These are phyloP conservation scores for Tragelaphus eurycerus DNA, from an alignment of 2,797 vertebrate genomes.

Conservation along the genomic window DNA sequence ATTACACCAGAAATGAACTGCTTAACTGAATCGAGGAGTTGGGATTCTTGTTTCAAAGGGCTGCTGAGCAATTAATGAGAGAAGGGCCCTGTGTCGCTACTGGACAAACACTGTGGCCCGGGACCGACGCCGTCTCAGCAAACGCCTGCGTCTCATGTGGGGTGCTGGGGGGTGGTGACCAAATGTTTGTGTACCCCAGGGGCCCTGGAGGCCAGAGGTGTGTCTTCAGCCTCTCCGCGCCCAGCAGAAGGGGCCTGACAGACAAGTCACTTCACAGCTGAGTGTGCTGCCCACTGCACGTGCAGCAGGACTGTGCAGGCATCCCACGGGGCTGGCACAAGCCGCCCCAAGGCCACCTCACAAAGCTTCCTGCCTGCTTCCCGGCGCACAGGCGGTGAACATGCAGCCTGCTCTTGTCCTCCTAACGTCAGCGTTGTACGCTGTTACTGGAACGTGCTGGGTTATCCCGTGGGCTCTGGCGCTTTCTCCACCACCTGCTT, in stretches of 20 bases:
- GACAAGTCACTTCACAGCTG: neutral
- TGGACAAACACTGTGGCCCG: too few species aligned
- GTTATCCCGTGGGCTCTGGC: neutral
- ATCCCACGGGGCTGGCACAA: too few species aligned
- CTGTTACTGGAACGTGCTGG: fast-evolving
- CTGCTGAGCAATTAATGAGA: neutral
- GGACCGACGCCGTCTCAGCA: neutral
- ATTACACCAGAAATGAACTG: neutral
- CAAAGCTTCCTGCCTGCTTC: neutral
- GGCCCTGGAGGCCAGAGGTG: too few species aligned
- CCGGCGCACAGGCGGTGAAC: too few species aligned
- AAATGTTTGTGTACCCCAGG: neutral
- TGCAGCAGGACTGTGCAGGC: fast-evolving
- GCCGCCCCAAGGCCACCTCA: too few species aligned
- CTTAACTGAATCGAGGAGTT: neutral
- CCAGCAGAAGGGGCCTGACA: neutral
- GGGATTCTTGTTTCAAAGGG: neutral
- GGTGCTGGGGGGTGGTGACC: neutral
- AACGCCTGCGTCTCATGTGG: fast-evolving
- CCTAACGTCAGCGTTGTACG: fast-evolving
- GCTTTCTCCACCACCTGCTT: neutral
- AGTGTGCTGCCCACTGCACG: neutral
- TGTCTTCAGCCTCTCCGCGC: neutral
- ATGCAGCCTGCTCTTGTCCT: fast-evolving
- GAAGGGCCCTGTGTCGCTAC: neutral